A percentile compares a stretch with the other conserved stretches of the same genome.
Evolutionary conservation across 2,888 invertebrate species (phyloP).

Genomic region (Tupiocoris notatus): DNA sequence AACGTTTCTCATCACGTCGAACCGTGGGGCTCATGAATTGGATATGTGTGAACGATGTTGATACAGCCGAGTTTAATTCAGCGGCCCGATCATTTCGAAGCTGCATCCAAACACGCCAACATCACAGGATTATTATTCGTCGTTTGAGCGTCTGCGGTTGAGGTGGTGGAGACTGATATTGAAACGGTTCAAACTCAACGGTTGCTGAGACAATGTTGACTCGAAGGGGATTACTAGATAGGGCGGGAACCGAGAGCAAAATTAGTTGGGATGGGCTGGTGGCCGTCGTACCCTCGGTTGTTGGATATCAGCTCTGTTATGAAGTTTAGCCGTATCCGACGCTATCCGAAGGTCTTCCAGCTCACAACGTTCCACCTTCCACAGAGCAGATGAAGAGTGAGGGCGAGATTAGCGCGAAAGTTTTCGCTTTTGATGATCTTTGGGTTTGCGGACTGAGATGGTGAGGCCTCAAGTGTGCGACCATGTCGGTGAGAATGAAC

Average conservation of each 20-base stretch:
- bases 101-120: background rate
- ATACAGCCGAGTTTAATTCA: background rate
- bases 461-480: background rate
- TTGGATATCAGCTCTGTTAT: constrained; percentile 26
- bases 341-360: background rate
- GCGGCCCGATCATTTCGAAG: background rate
- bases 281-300: background rate
- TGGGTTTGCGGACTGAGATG: background rate
- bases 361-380: background rate
- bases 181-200: background rate
- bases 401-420: background rate
- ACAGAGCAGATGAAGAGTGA: background rate
- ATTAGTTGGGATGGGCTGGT: background rate
- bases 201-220: constrained; percentile 1
- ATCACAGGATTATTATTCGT: background rate
- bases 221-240: constrained; percentile 17
- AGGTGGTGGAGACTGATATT: background rate
- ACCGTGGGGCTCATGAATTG: background rate
- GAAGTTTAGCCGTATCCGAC: constrained; percentile 18
- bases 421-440: background rate
- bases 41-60: background rate
- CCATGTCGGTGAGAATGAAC: background rate
- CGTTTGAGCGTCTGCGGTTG: background rate
- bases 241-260: constrained; percentile 4
- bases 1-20: too few species aligned